Conservation (phyloP, 2,888 invertebrate genomes). For the Lamellibrachia columna region DNA sequence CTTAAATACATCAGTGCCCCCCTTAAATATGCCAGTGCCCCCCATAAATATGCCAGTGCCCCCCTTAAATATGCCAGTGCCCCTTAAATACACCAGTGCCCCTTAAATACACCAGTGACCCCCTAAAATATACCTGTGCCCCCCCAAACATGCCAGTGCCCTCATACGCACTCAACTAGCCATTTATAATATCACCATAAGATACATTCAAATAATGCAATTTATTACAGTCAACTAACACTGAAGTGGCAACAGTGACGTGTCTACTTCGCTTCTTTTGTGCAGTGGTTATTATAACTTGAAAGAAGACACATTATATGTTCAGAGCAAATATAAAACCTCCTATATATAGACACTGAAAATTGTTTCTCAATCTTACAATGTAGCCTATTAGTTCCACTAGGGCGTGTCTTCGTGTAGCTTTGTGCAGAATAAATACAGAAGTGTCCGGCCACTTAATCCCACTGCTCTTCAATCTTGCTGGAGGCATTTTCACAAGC, state of each 20-base stretch:
- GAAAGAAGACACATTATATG: conserved; percentile 3
- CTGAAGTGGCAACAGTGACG: background rate
- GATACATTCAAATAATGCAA: background rate
- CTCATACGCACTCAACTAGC: background rate
- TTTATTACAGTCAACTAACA: background rate
- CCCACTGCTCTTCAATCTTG: background rate
- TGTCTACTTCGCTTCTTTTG: background rate
- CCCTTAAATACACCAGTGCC: no score
- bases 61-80: no score
- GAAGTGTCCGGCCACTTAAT: background rate
- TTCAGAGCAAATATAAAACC: background rate
- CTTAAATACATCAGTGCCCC: no score
- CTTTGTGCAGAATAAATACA: background rate
- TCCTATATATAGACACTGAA: background rate
- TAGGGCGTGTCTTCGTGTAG: background rate
- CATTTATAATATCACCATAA: background rate
- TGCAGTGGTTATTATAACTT: background rate
- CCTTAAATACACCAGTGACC: no score
- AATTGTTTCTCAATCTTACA: background rate
- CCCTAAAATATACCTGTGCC: no score
- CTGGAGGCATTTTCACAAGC: background rate
- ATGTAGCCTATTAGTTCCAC: background rate
- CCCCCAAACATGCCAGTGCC: no score
- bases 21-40: no score
- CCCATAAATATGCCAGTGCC: no score